Base-by-base conservation (phyloP, 2,888 invertebrate genomes). In the Erpobdella octoculata region DNA sequence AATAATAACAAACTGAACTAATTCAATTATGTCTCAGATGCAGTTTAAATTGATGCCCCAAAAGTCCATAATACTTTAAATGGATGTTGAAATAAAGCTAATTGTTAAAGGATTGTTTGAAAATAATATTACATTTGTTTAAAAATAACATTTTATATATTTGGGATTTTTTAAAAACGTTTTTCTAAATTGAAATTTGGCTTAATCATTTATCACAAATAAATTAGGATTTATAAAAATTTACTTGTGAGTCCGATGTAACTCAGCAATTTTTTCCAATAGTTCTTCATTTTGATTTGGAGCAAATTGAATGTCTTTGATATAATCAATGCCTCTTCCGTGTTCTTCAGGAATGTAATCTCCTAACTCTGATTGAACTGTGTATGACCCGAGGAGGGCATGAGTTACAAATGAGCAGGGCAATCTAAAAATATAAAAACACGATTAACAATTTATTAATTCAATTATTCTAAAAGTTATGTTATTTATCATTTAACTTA, bases 361-460 rank as follows among this genome's bases (percentile, higher is more conserved):
- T 0, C 97, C 97, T 74, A 96, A 87, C 85, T 97, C 96, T 0
- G 96, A 93, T 85, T 99, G 98, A 71, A 93, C 92, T 75, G 91
- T 86, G 82, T 90, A 91, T 64, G 93, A 92, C 58, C 93, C 94
- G 73, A 98, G 87, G 69, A 98, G 87, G 8, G 96, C 96, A 83
- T 97, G 93, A 9, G 96, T 97, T 69, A 94, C 93, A 81, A 93
- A 92, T 28, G 96, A 95, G 83, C 96, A 96, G 3, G 97, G 96
- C 78, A 99, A 87, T 71, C 95, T 92, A 38, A 18, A 15, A 9
- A 21, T 1, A n/a, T 28, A 21, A 12, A 25, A 9, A 25, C n/a
- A n/a, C n/a, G n/a, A n/a, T n/a, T n/a, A n/a, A n/a, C n/a, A n/a
- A n/a, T n/a, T n/a, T n/a, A n/a, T n/a, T n/a, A n/a, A n/a, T n/a